Percentiles rank a stretch among this genome's conserved stretches.
phyloP scores from a whole-genome alignment of 92 coral and sea anemone genomes.

The Porites evermanni region DNA sequence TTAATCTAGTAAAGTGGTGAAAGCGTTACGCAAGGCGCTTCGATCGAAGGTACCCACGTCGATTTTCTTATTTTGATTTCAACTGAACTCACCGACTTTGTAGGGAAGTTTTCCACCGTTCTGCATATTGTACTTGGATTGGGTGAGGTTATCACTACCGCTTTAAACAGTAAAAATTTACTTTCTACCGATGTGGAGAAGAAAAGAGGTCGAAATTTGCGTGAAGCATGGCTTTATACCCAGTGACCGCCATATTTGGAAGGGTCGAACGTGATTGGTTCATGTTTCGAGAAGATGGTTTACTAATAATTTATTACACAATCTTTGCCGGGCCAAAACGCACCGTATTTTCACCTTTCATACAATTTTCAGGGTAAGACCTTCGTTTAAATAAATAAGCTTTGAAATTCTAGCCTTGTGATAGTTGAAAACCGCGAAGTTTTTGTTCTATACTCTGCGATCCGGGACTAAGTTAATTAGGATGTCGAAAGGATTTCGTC shows the following conservation, averaged over 20 bases:
- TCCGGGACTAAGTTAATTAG: slow-evolving; percentile 20
- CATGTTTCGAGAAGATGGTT: neutral
- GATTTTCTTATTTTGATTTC: neutral
- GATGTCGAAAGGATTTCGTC: neutral
- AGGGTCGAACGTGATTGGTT: slow-evolving; percentile 37
- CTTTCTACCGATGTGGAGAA: slow-evolving; percentile 8
- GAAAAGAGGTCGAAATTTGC: neutral
- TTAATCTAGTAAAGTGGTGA: neutral
- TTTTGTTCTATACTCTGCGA: too few relatives aligned
- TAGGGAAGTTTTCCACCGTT: slow-evolving; percentile 84
- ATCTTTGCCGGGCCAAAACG: neutral
- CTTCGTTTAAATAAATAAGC: neutral
- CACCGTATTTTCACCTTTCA: neutral
- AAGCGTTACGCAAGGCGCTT: neutral
- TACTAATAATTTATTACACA: neutral
- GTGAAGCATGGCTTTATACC: slow-evolving; percentile 32
- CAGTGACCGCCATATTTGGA: slow-evolving; percentile 50
- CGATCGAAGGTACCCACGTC: neutral
- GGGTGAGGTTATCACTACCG: slow-evolving; percentile 15
- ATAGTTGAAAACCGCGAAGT: too few relatives aligned
- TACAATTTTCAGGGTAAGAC: neutral
- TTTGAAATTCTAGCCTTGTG: too few relatives aligned
- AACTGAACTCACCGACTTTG: slow-evolving; percentile 82
- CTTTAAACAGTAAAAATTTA: neutral
- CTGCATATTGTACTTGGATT: slow-evolving; percentile 59